Evolutionary conservation across 2,113 vertebrate genomes (phyloP), one percentile per base, ranked within the genome.

Genomic region (Syngnathus floridae): DNA sequence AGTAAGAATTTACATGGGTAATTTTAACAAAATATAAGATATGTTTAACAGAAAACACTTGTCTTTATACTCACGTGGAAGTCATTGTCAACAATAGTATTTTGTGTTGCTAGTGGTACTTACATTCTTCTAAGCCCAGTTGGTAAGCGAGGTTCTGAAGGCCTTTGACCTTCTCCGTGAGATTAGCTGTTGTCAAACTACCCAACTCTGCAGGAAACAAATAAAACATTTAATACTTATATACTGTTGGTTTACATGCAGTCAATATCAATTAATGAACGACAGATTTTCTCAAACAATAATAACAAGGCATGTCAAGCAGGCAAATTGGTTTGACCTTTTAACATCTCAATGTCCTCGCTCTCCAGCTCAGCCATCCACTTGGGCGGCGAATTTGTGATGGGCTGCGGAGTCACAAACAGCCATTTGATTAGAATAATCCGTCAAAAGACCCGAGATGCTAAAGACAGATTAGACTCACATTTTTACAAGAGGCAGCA

Each of bases 301-400:
- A 57, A 35, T 57, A 17, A 31, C 3, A 26, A 2, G 26, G 2
- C 26, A 31, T 31, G 26, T 3, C 26, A 31, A 31, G 26, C 26
- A 31, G 26, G 26, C 26, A 31, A 31, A 31, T 31, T 3, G 26
- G 22, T 58, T 76, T 85, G 83, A 98, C 96, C 97, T 91, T 96
- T 97, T 69, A 99, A 87, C 96, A 99, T 99, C 76, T 99, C 97
- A 8, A 96, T 95, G 83, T 99, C 97, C 73, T 98, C 97, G 48
- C 91, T 94, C 84, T 98, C 97, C 67, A 99, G 89, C 82, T 98
- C 95, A 79, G 96, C 95, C 96, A 99, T 99, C 97, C 97, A 99
- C 76, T 98, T 99, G 1, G 94, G 94, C 62, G 97, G 97, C 36
- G 95, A 98, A 77, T 89, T 95, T 71, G 92, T 95, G 76, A 99